Conservation (phyloP, 2,113 vertebrate genomes). For the Eretmochelys imbricata region DNA sequence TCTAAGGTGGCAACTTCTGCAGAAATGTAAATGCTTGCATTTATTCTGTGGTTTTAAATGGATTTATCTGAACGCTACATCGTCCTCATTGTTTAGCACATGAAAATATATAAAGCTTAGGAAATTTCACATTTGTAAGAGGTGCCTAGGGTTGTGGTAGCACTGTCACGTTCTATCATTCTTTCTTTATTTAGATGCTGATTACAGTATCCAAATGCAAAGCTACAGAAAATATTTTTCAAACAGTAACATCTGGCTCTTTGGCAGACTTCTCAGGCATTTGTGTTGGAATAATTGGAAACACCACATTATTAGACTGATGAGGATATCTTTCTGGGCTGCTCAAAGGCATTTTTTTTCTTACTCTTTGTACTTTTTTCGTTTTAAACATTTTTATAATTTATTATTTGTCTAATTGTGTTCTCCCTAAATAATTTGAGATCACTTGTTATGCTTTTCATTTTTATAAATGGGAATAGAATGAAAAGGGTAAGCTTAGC, state of each 20-base stretch:
- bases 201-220: neutral
- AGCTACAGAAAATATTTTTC: neutral
- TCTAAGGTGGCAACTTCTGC: neutral
- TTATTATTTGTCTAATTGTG: neutral
- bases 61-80: neutral
- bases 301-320: neutral
- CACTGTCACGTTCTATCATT: neutral
- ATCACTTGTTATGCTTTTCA: neutral
- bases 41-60: neutral
- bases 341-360: neutral
- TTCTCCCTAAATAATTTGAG: conserved; percentile 5
- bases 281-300: conserved; percentile 29
- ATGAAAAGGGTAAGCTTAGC: neutral
- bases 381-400: conserved; percentile 11
- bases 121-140: neutral
- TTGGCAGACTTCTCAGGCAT: neutral
- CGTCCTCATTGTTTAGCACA: neutral
- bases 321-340: neutral
- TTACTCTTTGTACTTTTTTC: conserved; percentile 5
- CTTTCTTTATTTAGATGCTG: neutral
- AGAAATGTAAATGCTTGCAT: neutral
- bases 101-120: neutral
- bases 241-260: neutral
- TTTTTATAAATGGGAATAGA: neutral
- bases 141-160: neutral